Evolutionary conservation across 2,888 invertebrate genomes (phyloP).

Genomic region (Elegia similella): DNA sequence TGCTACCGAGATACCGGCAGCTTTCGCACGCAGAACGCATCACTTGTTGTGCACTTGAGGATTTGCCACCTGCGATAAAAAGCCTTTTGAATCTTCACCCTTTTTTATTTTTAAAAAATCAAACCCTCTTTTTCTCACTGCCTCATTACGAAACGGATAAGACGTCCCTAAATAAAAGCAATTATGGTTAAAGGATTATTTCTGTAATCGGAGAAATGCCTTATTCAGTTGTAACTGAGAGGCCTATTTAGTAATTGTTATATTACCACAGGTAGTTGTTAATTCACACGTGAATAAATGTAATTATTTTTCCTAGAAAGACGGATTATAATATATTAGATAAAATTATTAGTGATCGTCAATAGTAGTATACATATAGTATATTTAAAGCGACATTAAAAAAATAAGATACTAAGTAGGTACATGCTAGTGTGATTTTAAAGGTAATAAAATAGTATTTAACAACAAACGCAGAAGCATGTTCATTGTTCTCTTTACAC

Average conservation of each 20-base stretch:
- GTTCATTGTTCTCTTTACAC: too few species aligned
- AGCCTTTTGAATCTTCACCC: slow-evolving; percentile 45
- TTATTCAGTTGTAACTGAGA: slow-evolving; percentile 41
- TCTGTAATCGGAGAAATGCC: slow-evolving; percentile 21
- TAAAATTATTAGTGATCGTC: too few species aligned
- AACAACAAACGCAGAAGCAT: too few species aligned
- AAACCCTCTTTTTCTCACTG: slow-evolving; percentile 40
- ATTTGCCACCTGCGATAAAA: slow-evolving; percentile 73
- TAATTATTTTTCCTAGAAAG: slow-evolving; percentile 19
- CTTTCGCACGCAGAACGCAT: slow-evolving; percentile 62
- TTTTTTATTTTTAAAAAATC: slow-evolving; percentile 50
- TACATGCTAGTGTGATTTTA: too few species aligned
- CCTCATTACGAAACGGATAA: slow-evolving; percentile 54
- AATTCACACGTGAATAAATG: not conserved
- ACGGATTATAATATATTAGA: too few species aligned
- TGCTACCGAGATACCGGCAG: slow-evolving; percentile 50
- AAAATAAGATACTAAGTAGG: too few species aligned
- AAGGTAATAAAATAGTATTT: too few species aligned
- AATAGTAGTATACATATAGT: too few species aligned
- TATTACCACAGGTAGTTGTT: not conserved
- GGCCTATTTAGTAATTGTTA: slow-evolving; percentile 19
- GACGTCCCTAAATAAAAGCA: slow-evolving; percentile 38
- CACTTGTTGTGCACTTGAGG: slow-evolving; percentile 71
- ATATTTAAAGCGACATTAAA: too few species aligned
- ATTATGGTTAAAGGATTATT: slow-evolving; percentile 52